phyloP scores from a whole-genome alignment of 2,113 vertebrate genomes.

The Morphnarchus princeps region DNA sequence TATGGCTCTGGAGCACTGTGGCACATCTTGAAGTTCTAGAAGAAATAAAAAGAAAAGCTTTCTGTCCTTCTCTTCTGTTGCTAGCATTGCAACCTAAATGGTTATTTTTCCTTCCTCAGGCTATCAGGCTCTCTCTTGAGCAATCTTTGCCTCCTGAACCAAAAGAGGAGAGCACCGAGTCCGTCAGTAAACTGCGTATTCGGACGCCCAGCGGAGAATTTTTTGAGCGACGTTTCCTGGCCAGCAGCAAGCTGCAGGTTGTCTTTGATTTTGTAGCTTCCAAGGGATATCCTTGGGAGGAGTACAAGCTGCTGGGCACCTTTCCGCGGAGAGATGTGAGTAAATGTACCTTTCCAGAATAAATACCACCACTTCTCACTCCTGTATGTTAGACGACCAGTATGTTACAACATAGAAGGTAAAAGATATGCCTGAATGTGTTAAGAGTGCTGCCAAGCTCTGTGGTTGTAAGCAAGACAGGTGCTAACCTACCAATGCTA shows the following conservation, averaged over 20 bases:
- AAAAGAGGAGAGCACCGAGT: slow-evolving; percentile 84
- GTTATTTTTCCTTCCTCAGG: slow-evolving; percentile 72
- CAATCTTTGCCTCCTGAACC: slow-evolving; percentile 93
- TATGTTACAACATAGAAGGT: neutral
- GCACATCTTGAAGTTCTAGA: slow-evolving; percentile 29
- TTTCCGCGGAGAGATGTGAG: slow-evolving; percentile 98
- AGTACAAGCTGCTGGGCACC: slow-evolving; percentile 98
- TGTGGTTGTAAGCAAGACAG: neutral
- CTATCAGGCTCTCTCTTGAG: slow-evolving; percentile 94
- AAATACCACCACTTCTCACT: neutral
- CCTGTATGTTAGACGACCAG: neutral
- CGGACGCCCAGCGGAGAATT: slow-evolving; percentile 96
- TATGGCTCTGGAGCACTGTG: slow-evolving; percentile 36
- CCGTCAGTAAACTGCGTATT: slow-evolving; percentile 93
- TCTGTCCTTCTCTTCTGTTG: neutral
- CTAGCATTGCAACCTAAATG: neutral
- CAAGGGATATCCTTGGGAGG: slow-evolving; percentile 94
- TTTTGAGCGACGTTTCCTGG: slow-evolving; percentile 93
- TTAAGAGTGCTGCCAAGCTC: neutral
- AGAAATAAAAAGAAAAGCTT: neutral
- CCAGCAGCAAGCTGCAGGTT: slow-evolving; percentile 92
- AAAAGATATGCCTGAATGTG: neutral
- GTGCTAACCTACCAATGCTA: neutral
- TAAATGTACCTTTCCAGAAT: slow-evolving; percentile 28
- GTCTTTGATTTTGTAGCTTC: slow-evolving; percentile 99